Conservation (phyloP, 2,888 invertebrate genomes). For the Xestia rhomboidea region DNA sequence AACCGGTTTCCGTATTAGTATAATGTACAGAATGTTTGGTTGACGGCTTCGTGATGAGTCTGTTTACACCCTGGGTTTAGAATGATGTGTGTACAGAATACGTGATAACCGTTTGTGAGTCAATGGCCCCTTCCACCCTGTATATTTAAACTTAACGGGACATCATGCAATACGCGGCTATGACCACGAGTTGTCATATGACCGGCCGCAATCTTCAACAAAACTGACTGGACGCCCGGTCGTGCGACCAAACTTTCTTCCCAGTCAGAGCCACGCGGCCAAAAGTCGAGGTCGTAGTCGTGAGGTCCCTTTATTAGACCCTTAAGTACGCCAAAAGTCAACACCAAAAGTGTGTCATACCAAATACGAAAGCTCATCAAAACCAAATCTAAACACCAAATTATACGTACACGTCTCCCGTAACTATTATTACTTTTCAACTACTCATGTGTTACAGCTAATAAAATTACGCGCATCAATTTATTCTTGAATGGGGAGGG, state of each 20-base stretch:
- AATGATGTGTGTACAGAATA: no score
- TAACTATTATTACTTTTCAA: conserved; percentile 49
- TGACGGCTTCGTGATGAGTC: no score
- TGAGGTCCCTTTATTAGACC: not conserved
- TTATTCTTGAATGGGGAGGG: conserved; percentile 45
- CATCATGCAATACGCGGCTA: not conserved
- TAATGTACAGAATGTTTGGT: no score
- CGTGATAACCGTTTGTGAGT: no score
- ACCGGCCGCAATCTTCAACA: not conserved
- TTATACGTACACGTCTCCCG: conserved; percentile 24
- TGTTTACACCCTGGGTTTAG: no score
- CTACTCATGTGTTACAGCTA: conserved; percentile 46
- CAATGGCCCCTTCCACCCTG: no score
- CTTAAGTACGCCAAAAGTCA: not conserved
- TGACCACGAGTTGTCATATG: not conserved
- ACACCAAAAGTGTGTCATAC: conserved; percentile 16
- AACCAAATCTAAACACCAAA: conserved; percentile 34
- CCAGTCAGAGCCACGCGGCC: not conserved
- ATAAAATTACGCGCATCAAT: conserved; percentile 60
- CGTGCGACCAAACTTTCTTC: not conserved
- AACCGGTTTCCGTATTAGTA: no score
- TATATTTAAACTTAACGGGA: no score
- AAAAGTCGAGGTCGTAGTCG: not conserved
- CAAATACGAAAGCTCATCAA: not conserved
- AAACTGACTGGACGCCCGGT: not conserved